Percentiles rank a stretch among this genome's conserved stretches.
These are phyloP conservation scores for Shargacucullia verbasci DNA, from an alignment of 2,888 invertebrate species.

Conservation along the genomic window DNA sequence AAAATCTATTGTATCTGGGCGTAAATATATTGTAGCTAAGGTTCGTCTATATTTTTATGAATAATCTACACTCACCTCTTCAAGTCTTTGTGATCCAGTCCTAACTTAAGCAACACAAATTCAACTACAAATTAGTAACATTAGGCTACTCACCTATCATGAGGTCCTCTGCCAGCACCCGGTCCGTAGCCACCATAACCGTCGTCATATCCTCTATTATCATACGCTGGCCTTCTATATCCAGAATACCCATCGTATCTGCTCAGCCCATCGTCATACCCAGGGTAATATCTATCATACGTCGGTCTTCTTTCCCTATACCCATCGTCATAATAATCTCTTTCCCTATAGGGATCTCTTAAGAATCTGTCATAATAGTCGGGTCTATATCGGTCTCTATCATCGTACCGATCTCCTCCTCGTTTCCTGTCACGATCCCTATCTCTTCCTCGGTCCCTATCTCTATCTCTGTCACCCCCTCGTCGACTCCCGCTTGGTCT, in stretches of 20 bases:
- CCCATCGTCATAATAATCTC: constrained; percentile 75
- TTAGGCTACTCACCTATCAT: constrained; percentile 79
- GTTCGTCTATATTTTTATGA: too few species aligned
- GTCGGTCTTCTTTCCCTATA: constrained; percentile 74
- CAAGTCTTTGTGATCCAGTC: too few species aligned
- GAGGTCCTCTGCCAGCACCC: constrained; percentile 79
- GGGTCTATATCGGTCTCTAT: constrained; percentile 81
- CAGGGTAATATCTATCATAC: constrained; percentile 73
- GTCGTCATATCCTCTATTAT: constrained; percentile 73
- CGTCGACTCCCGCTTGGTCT: constrained; percentile 67
- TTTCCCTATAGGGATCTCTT: constrained; percentile 78
- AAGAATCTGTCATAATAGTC: constrained; percentile 83
- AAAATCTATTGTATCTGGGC: too few species aligned
- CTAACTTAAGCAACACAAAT: too few species aligned
- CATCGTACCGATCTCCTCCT: constrained; percentile 69
- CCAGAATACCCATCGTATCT: constrained; percentile 67
- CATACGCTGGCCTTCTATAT: constrained; percentile 72
- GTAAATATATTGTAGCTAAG: too few species aligned
- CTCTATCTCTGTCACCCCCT: constrained; percentile 71
- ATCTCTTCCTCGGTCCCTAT: constrained; percentile 71
- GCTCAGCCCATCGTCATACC: constrained; percentile 65
- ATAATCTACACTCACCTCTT: too few species aligned
- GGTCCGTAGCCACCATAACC: constrained; percentile 78
- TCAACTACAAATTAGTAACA: too few species aligned
- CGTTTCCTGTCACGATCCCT: constrained; percentile 60